These are phyloP conservation scores for Mustela erminea DNA, from an alignment of 2,797 vertebrate species.

Conservation along the genomic window DNA sequence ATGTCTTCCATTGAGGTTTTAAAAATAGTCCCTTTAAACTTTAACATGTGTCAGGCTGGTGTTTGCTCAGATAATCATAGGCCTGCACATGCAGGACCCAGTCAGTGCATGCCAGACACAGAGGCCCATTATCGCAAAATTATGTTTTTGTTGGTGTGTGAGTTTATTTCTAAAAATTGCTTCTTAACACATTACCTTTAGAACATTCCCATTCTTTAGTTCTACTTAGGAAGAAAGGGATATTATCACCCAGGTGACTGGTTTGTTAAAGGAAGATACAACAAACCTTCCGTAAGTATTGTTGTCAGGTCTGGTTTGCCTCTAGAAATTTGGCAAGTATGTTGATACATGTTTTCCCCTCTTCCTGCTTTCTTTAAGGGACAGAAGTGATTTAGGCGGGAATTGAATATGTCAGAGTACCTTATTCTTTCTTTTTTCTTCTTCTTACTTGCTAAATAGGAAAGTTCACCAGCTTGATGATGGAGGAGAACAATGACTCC, in stretches of 20 bases:
- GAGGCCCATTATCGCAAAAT: neutral
- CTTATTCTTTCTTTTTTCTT: slow-evolving; percentile 40
- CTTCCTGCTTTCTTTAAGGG: neutral
- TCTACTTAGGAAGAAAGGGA: neutral
- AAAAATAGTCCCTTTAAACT: slow-evolving; percentile 51
- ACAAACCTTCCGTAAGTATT: neutral
- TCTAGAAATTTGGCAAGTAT: slow-evolving; percentile 39
- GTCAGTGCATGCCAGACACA: neutral
- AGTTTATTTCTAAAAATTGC: neutral
- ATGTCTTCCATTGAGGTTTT: slow-evolving; percentile 67
- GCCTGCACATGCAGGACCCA: neutral
- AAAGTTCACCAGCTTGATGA: slow-evolving; percentile 85
- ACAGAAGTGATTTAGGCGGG: neutral
- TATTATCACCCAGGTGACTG: neutral
- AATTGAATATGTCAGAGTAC: neutral
- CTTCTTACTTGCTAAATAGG: slow-evolving; percentile 82
- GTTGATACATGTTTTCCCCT: neutral
- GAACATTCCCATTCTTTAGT: slow-evolving; percentile 12
- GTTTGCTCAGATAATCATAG: slow-evolving; percentile 56
- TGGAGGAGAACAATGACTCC: slow-evolving; percentile 93
- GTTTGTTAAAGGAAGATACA: neutral
- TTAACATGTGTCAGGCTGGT: neutral
- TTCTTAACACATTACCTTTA: neutral
- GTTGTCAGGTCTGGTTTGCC: neutral
- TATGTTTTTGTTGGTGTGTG: neutral